phyloP scores from a whole-genome alignment of 2,797 vertebrate species.

The Psittacula echo region DNA sequence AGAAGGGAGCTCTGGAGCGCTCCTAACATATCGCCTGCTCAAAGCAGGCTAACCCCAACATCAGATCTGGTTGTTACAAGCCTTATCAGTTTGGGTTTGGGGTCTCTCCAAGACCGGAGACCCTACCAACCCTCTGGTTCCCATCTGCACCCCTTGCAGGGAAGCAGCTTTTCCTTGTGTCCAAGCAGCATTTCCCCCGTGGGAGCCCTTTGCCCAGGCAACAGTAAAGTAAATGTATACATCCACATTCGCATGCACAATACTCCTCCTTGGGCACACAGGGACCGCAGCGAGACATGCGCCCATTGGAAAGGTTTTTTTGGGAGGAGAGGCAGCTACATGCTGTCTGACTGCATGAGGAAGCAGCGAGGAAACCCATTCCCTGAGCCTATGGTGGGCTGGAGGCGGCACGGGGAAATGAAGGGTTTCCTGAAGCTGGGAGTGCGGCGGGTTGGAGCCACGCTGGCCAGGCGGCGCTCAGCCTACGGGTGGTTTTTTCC shows the following conservation, averaged over 20 bases:
- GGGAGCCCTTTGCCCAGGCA: background rate
- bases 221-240: fast-evolving
- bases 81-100: background rate
- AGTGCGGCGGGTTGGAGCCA: background rate
- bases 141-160: background rate
- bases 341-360: background rate
- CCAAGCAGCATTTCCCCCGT: background rate
- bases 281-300: fast-evolving
- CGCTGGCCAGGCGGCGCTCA: background rate
- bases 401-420: background rate
- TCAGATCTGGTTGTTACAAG: background rate
- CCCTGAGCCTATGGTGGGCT: background rate
- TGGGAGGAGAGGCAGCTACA: fast-evolving
- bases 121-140: background rate
- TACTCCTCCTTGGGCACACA: background rate
- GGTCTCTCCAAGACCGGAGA: background rate
- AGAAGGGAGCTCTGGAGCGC: background rate
- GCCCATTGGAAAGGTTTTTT: background rate
- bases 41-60: background rate
- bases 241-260: background rate
- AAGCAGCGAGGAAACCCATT: background rate
- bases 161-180: background rate
- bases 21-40: background rate
- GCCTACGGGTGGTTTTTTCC: background rate
- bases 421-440: background rate